Percentiles rank a stretch among this genome's conserved stretches.
These are phyloP conservation scores for Danaus plexippus DNA, from an alignment of 1,140 invertebrate genomes.

Conservation along the genomic window DNA sequence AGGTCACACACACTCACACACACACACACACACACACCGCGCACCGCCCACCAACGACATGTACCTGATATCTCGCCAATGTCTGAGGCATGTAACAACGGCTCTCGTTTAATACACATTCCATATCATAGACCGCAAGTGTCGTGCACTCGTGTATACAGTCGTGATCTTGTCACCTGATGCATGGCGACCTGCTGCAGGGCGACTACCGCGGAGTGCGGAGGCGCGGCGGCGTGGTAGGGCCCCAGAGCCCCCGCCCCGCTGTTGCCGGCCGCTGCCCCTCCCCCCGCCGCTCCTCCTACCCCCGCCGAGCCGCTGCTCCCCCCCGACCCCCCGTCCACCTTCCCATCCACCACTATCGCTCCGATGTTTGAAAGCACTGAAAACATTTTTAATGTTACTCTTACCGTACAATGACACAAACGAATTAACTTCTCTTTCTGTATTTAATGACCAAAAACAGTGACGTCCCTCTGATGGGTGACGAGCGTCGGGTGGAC, in stretches of 20 bases:
- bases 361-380: slow-evolving; percentile 81
- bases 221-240: slow-evolving; percentile 32
- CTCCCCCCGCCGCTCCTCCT: slow-evolving; percentile 32
- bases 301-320: slow-evolving; percentile 22
- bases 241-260: slow-evolving; percentile 28
- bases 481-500: too few species aligned
- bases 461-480: too few species aligned
- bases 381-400: slow-evolving; percentile 38
- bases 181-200: slow-evolving; percentile 66
- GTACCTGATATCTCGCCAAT: slow-evolving; percentile 23
- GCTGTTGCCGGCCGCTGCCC: slow-evolving; percentile 28
- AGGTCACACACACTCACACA: slow-evolving; percentile 5
- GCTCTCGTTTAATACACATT: not conserved
- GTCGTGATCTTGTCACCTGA: slow-evolving; percentile 33
- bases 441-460: too few species aligned
- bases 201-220: slow-evolving; percentile 61
- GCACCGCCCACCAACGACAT: slow-evolving; percentile 2
- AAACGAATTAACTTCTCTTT: too few species aligned
- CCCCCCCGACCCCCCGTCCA: slow-evolving; percentile 69
- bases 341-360: slow-evolving; percentile 84
- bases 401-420: too few species aligned
- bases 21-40: slow-evolving; percentile 2
- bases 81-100: slow-evolving; percentile 22
- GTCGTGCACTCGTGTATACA: too few species aligned
- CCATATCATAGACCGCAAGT: too few species aligned